phyloP scores from a whole-genome alignment of 2,888 invertebrate genomes.

The Hemicrepidius hirtus region DNA sequence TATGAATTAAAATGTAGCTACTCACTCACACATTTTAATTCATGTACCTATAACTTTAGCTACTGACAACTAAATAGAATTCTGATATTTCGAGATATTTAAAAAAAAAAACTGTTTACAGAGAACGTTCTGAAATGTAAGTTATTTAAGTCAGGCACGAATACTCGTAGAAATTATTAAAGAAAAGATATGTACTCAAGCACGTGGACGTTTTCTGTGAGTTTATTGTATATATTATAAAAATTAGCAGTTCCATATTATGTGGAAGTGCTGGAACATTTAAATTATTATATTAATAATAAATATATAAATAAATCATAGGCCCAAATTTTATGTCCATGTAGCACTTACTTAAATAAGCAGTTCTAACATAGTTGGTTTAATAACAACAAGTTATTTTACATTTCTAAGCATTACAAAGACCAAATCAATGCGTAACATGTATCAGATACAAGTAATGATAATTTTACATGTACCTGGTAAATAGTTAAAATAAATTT shows the following conservation, averaged over 20 bases:
- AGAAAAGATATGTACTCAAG: not conserved
- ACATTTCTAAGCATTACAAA: slow-evolving; percentile 34
- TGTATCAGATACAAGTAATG: slow-evolving; percentile 51
- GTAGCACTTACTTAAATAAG: slow-evolving; percentile 27
- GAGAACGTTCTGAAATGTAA: not conserved
- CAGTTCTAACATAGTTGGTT: slow-evolving; percentile 19
- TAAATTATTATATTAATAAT: slow-evolving; percentile 12
- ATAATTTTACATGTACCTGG: slow-evolving; percentile 48
- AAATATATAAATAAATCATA: slow-evolving; percentile 20
- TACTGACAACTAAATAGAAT: not conserved
- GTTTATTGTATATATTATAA: slow-evolving; percentile 23
- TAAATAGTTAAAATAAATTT: slow-evolving; percentile 41
- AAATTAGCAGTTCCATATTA: slow-evolving; percentile 34
- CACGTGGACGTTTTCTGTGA: slow-evolving; percentile 28
- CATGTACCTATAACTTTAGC: not conserved
- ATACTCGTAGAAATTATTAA: not conserved
- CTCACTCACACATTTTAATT: slow-evolving; percentile 13
- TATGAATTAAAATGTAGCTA: slow-evolving; percentile 17
- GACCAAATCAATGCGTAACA: slow-evolving; percentile 43
- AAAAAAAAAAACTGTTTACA: not conserved
- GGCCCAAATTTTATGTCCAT: slow-evolving; percentile 19
- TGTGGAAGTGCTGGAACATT: slow-evolving; percentile 21
- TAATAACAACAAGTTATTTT: slow-evolving; percentile 16
- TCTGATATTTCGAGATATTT: slow-evolving; percentile 4
- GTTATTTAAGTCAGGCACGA: not conserved